A percentile compares a stretch with the other conserved stretches of the same genome.
These are phyloP conservation scores for Siniperca undulata DNA, from an alignment of 2,797 vertebrate species.

Conservation along the genomic window DNA sequence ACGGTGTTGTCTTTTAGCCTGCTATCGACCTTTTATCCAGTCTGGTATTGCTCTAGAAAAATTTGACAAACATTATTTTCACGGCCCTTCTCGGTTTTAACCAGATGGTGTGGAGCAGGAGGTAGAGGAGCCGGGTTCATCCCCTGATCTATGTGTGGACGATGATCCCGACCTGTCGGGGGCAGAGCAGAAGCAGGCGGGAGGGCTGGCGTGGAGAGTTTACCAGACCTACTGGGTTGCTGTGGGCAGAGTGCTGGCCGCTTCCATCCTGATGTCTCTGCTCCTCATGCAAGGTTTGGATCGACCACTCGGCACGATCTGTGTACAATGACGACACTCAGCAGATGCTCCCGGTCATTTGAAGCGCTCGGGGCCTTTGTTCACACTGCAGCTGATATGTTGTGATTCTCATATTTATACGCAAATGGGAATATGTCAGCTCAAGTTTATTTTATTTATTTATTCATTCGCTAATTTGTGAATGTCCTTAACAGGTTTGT, in stretches of 20 bases:
- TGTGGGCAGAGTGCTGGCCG: slow-evolving; percentile 85
- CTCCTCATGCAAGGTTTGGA: slow-evolving; percentile 95
- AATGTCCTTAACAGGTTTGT: neutral
- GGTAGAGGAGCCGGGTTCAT: slow-evolving; percentile 9
- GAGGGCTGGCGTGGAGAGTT: slow-evolving; percentile 90
- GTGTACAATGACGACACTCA: accelerated
- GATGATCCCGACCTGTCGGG: slow-evolving; percentile 63
- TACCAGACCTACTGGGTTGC: slow-evolving; percentile 92
- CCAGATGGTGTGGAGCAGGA: slow-evolving; percentile 63
- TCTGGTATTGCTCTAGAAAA: neutral
- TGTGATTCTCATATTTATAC: neutral
- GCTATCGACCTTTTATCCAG: neutral
- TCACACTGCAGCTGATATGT: neutral
- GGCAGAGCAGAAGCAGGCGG: slow-evolving; percentile 93
- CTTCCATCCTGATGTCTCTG: slow-evolving; percentile 87
- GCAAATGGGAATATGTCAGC: neutral
- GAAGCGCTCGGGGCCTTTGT: neutral
- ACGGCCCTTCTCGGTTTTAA: neutral
- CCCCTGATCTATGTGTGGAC: slow-evolving; percentile 43
- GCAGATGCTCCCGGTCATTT: neutral
- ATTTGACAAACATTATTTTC: neutral
- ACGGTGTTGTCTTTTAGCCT: neutral
- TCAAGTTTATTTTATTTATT: neutral
- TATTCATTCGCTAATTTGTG: neutral
- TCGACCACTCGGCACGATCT: accelerated